phyloP scores from a whole-genome alignment of 2,113 vertebrate genomes.

The Oreochromis niloticus region DNA sequence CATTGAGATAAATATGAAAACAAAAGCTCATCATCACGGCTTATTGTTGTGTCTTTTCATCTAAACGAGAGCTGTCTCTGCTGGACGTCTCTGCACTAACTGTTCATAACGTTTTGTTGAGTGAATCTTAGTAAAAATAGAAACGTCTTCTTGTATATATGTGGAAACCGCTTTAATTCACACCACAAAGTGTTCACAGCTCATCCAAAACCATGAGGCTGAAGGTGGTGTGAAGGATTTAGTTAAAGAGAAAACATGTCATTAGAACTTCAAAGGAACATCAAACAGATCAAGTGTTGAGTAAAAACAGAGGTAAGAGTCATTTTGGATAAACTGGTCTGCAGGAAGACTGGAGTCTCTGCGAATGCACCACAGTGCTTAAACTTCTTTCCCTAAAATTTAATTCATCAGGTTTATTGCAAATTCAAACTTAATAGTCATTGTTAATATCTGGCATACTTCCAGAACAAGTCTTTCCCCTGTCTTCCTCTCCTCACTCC shows the following conservation, averaged over 20 bases:
- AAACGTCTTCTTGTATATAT: not conserved
- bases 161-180: not conserved
- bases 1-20: not conserved
- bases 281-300: not conserved
- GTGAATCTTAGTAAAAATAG: conserved; percentile 19
- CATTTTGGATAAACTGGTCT: not conserved
- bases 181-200: not conserved
- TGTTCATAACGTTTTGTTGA: not conserved
- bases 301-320: not conserved
- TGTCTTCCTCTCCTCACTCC: not conserved
- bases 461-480: not conserved
- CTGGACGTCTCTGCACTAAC: not conserved
- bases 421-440: not conserved
- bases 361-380: not conserved
- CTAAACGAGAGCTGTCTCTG: not conserved
- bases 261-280: not conserved
- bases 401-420: not conserved
- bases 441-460: not conserved
- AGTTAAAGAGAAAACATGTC: not conserved
- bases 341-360: not conserved
- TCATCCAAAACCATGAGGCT: not conserved
- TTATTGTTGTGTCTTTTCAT: not conserved
- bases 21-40: not conserved
- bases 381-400: not conserved
- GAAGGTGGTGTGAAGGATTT: not conserved